Base-by-base conservation (phyloP, 2,888 invertebrate genomes). In the Philaethria dido region DNA sequence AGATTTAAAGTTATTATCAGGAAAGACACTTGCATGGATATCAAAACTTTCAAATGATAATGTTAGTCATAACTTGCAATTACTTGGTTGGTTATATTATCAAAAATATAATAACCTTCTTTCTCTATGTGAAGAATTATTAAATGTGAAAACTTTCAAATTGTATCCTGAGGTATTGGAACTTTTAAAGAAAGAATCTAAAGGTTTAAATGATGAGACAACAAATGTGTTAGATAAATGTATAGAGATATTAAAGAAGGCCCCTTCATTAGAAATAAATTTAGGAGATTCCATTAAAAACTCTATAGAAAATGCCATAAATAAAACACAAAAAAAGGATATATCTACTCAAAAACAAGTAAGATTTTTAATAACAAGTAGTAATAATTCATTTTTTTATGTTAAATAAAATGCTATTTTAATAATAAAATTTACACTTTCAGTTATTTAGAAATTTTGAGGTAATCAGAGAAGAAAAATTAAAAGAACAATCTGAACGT, bases 11-110 rank as follows among this genome's bases (percentile, higher is more conserved):
- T 93, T 95, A 78, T 88, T 97, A 47, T 93, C 97, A 59, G 98
- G 98, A 0, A 99, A 99, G 92, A 97, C 98, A 2, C 87, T 99
- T 60, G 92, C 93, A 42, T 93, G 94, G 87, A 93, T 95, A 69
- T 94, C 95, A 3, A 89, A 93, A 74, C 77, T 81, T 67, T 78
- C 87, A 70, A 78, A 88, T 64, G 89, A 94, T 72, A 80, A 89
- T 69, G 73, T 95, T 6, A 93, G 93, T 69, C 84, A 88, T 69
- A 95, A 94, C 74, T 88, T 94, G 66, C 91, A 93, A 77, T 79
- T 97, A 25, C 83, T 96, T 71, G 97, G 97, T 5, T 93, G 94
- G 83, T 86, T 94, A 3, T 82, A 95, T 54, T 95, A 94, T 77
- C 94, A 94, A 74, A 96, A 97, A 82, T 95, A 95, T 89, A 89